Conservation (phyloP, 2,797 vertebrate genomes). For the Clarias pachynema region DNA sequence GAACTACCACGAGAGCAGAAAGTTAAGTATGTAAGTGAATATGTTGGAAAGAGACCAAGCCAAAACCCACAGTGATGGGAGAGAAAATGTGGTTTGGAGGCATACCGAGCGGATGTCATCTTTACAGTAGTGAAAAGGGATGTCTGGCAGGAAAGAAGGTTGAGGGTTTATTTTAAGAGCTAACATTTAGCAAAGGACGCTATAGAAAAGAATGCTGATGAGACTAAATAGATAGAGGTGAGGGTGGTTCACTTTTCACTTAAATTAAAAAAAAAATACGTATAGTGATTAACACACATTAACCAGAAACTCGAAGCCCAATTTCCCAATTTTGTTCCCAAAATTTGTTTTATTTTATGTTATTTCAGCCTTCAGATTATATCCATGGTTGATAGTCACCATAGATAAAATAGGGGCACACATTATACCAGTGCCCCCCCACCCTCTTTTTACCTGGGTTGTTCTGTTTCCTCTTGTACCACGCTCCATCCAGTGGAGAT, state of each 20-base stretch:
- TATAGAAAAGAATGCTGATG: background rate
- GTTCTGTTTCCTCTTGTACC: slow-evolving; percentile 75
- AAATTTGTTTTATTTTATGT: background rate
- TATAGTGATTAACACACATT: background rate
- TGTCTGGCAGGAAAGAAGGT: background rate
- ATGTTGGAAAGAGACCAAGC: slow-evolving; percentile 1
- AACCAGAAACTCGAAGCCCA: background rate
- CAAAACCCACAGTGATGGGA: background rate
- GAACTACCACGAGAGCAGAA: slow-evolving; percentile 32
- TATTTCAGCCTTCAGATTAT: background rate
- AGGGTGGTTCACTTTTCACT: background rate
- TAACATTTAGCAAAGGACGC: background rate
- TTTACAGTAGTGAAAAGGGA: background rate
- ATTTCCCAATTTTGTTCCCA: background rate
- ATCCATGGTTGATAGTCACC: too few species aligned
- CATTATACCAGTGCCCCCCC: slow-evolving; percentile 43
- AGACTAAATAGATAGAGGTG: background rate
- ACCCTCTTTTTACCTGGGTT: slow-evolving; percentile 68
- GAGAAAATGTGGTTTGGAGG: background rate
- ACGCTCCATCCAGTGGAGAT: slow-evolving; percentile 91
- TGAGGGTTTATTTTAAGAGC: slow-evolving; percentile 24
- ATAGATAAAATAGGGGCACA: slow-evolving; percentile 41
- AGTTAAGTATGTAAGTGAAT: slow-evolving; percentile 31
- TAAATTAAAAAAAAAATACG: background rate
- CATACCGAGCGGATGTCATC: slow-evolving; percentile 7